These are phyloP conservation scores for Steinernema carpocapsae DNA, from an alignment of 2,888 invertebrate species.

Conservation along the genomic window DNA sequence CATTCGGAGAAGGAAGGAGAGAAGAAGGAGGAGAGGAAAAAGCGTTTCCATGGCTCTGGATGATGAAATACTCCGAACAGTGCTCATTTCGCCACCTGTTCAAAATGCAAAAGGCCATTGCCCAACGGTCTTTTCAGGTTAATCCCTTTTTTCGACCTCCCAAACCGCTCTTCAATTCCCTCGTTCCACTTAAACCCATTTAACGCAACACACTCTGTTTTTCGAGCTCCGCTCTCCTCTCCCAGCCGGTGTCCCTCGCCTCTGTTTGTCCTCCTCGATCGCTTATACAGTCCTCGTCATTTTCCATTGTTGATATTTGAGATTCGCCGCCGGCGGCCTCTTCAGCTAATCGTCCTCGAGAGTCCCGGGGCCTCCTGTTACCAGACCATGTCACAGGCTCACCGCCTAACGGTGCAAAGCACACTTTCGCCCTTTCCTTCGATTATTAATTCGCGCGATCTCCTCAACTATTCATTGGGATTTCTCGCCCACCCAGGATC, in stretches of 20 bases:
- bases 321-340: conserved; percentile 1
- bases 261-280: conserved; percentile 14
- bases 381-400: background rate
- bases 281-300: conserved; percentile 1
- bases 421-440: conserved; percentile 13
- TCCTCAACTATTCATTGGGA: background rate
- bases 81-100: too few relatives aligned
- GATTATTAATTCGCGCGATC: background rate
- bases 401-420: background rate
- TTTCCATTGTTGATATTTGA: conserved; percentile 28
- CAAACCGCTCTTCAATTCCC: too few relatives aligned
- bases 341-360: conserved; percentile 8
- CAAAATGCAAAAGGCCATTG: too few relatives aligned
- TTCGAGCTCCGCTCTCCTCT: background rate
- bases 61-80: too few relatives aligned
- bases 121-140: too few relatives aligned
- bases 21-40: too few relatives aligned
- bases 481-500: too few relatives aligned
- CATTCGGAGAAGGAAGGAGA: too few relatives aligned
- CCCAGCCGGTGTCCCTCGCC: background rate
- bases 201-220: background rate
- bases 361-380: background rate
- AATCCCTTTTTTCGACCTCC: too few relatives aligned
- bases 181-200: too few relatives aligned
- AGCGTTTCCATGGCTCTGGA: too few relatives aligned